Conservation (phyloP, 2,888 invertebrate species). For the Escarpia spicata region DNA sequence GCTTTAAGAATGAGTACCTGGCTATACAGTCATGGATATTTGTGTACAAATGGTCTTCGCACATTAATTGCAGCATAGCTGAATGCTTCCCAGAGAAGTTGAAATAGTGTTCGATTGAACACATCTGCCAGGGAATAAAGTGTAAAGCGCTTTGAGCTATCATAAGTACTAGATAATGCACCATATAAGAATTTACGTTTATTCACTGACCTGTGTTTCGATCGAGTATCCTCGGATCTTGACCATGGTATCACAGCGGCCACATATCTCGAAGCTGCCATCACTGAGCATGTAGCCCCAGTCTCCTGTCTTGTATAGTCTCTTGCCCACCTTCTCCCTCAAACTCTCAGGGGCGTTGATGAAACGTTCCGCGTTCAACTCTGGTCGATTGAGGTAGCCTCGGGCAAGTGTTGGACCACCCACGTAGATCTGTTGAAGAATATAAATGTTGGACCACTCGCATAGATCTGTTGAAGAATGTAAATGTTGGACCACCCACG, state of each 20-base stretch:
- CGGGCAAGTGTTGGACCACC: constrained; percentile 64
- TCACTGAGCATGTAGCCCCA: constrained; percentile 66
- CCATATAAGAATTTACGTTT: too few relatives aligned
- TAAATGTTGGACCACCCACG: too few relatives aligned
- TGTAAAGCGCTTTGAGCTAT: too few relatives aligned
- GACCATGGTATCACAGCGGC: constrained; percentile 66
- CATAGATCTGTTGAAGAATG: background rate
- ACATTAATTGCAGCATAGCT: too few relatives aligned
- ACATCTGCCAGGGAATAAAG: too few relatives aligned
- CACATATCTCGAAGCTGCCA: constrained; percentile 66
- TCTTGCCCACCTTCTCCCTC: constrained; percentile 37
- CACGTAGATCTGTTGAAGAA: constrained; percentile 54
- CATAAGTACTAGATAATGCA: too few relatives aligned
- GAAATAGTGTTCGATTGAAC: too few relatives aligned
- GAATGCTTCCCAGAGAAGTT: too few relatives aligned
- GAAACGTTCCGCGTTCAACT: constrained; percentile 59
- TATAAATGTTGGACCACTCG: background rate
- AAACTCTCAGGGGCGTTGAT: constrained; percentile 46
- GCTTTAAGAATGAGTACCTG: too few relatives aligned
- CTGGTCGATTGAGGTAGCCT: constrained; percentile 65
- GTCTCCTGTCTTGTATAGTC: constrained; percentile 64
- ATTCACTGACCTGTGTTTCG: constrained; percentile 58
- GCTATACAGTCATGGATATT: too few relatives aligned
- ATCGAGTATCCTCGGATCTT: constrained; percentile 67
- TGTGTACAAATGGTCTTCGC: too few relatives aligned